Conservation (phyloP, 2,797 vertebrate species). For the Poliocrania exsul region DNA sequence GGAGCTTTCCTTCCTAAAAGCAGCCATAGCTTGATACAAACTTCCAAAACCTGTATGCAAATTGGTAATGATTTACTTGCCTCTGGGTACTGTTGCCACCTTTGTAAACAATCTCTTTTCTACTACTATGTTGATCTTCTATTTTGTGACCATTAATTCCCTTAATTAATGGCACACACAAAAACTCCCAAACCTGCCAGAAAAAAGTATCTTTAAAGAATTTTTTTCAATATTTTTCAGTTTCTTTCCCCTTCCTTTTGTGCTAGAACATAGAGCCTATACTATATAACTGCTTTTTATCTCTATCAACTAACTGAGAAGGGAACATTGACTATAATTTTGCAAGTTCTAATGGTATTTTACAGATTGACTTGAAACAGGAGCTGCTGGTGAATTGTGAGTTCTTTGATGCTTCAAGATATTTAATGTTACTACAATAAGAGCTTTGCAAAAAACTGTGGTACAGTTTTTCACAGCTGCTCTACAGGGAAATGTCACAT, state of each 20-base stretch:
- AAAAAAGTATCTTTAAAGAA: not conserved
- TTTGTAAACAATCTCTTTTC: not conserved
- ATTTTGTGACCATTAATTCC: not conserved
- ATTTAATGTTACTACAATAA: not conserved
- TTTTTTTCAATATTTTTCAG: not conserved
- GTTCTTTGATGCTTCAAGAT: not conserved
- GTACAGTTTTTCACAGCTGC: not conserved
- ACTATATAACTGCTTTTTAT: not conserved
- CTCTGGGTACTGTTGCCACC: not conserved
- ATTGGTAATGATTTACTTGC: not conserved
- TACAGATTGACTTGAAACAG: not conserved
- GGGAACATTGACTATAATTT: not conserved
- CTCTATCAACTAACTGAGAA: not conserved
- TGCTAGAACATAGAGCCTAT: not conserved
- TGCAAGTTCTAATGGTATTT: not conserved
- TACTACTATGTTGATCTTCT: not conserved
- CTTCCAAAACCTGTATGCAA: not conserved
- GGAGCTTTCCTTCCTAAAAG: not conserved
- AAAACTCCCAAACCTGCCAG: not conserved
- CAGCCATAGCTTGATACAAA: not conserved
- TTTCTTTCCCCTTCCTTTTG: not conserved
- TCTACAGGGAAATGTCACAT: not conserved
- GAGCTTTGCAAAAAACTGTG: not conserved
- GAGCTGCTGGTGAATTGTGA: not conserved
- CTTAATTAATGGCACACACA: not conserved